phyloP scores from a whole-genome alignment of 2,113 vertebrate species.

The Osmerus eperlanus region DNA sequence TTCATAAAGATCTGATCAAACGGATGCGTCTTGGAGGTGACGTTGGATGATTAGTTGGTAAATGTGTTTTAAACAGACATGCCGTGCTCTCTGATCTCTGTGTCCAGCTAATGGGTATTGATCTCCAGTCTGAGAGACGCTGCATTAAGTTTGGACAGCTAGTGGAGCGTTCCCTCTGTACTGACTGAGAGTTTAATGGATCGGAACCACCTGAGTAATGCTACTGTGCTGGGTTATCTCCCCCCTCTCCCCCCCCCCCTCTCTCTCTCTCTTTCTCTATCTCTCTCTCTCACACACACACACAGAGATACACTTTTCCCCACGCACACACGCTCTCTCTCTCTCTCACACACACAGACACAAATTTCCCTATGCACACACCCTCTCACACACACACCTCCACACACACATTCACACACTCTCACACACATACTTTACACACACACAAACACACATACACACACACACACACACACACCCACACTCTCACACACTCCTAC shows the following conservation, averaged over 20 bases:
- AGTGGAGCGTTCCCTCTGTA: background rate
- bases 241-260: background rate
- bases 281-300: too few relatives aligned
- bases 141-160: conserved; percentile 17
- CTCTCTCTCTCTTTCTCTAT: background rate
- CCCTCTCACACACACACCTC: background rate
- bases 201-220: background rate
- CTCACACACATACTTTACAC: too few relatives aligned
- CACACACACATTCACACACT: too few relatives aligned
- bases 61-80: background rate
- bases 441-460: too few relatives aligned
- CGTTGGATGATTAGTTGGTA: conserved; percentile 22
- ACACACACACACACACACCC: too few relatives aligned
- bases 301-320: too few relatives aligned
- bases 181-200: conserved; percentile 15
- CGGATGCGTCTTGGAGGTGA: too few relatives aligned
- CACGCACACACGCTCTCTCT: too few relatives aligned
- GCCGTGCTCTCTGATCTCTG: background rate
- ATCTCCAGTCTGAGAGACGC: background rate
- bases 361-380: background rate
- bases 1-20: too few relatives aligned
- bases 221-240: conserved; percentile 22
- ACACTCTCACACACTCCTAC: too few relatives aligned
- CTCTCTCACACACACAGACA: background rate
- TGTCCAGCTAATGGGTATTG: conserved; percentile 10